A percentile compares a stretch with the other conserved stretches of the same genome.
Conservation (phyloP, 2,113 vertebrate genomes). For the Gymnorhina tibicen region DNA sequence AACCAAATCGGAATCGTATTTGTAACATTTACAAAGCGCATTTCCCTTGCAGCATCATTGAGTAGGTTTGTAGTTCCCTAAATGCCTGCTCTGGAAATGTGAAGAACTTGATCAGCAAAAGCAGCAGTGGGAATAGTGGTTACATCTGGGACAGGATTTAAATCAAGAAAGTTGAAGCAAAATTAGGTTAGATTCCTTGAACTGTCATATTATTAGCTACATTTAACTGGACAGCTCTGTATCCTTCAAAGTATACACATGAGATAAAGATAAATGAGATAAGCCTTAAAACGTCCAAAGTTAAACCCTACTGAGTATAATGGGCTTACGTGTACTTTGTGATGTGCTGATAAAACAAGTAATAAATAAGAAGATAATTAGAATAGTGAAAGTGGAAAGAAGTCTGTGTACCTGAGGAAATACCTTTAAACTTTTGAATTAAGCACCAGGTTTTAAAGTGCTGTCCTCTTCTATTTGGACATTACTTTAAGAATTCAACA, state of each 20-base stretch:
- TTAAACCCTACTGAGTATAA: background rate
- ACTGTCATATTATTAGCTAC: background rate
- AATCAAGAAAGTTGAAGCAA: background rate
- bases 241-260: background rate
- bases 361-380: background rate
- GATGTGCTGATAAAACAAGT: background rate
- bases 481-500: background rate
- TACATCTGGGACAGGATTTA: background rate
- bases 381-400: background rate
- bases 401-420: background rate
- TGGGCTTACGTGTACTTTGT: background rate
- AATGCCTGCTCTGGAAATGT: background rate
- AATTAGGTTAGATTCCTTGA: background rate
- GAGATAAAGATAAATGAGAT: background rate
- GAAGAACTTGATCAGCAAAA: background rate
- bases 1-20: constrained; percentile 25
- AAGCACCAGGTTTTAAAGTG: background rate
- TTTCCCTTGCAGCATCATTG: background rate
- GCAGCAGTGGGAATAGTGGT: background rate
- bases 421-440: background rate
- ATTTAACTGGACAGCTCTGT: background rate
- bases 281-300: background rate
- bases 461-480: background rate
- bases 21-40: constrained; percentile 1
- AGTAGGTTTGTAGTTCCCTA: background rate